Conservation (phyloP, 2,888 invertebrate genomes). For the Patella caerulea region DNA sequence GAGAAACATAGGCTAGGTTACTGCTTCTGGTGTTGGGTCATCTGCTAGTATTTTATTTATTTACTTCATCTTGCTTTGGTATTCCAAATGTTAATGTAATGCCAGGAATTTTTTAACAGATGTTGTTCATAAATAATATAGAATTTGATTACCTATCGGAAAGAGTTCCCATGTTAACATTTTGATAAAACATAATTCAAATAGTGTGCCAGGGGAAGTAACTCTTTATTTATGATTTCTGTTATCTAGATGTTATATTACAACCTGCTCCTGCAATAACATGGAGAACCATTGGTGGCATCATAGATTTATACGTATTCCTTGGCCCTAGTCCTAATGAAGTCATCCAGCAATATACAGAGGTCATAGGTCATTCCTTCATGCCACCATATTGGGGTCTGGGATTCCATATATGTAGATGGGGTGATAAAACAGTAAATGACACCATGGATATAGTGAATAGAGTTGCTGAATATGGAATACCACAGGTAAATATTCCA, state of each 20-base stretch:
- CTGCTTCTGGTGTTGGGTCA: too few species aligned
- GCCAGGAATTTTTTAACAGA: too few species aligned
- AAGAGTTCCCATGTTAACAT: too few species aligned
- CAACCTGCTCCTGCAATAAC: constrained; percentile 84
- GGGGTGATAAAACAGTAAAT: constrained; percentile 55
- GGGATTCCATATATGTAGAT: constrained; percentile 88
- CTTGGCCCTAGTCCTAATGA: constrained; percentile 80
- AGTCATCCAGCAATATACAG: constrained; percentile 67
- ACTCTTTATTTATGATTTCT: not conserved
- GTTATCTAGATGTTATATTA: constrained; percentile 49
- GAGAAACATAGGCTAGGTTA: too few species aligned
- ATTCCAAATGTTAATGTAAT: too few species aligned
- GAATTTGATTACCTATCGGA: too few species aligned
- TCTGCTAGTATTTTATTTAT: too few species aligned
- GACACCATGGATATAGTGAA: constrained; percentile 49
- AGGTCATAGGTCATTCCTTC: constrained; percentile 55
- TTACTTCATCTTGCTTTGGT: too few species aligned
- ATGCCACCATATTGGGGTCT: constrained; percentile 80
- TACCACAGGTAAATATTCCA: constrained; percentile 48
- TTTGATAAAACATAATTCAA: too few species aligned
- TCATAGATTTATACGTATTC: constrained; percentile 83
- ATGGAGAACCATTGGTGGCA: constrained; percentile 84
- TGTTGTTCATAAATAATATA: too few species aligned
- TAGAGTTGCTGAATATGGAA: constrained; percentile 45
- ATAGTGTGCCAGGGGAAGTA: too few species aligned